Evolutionary conservation across 2,888 invertebrate species (phyloP).

Genomic region (Elmis aenea): DNA sequence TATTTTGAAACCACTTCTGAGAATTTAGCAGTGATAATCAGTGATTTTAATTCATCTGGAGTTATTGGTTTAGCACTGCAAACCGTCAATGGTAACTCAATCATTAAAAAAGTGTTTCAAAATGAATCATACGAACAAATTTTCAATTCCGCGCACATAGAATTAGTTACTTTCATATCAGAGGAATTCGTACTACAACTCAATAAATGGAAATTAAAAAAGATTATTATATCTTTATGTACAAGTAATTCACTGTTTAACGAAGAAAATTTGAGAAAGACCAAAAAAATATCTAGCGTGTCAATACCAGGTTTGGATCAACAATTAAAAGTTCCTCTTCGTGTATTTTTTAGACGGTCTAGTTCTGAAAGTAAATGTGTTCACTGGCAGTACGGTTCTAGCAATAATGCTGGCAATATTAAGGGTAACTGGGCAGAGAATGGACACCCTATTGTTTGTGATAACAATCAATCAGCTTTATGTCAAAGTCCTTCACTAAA

Average conservation of each 20-base stretch:
- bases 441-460: conserved; percentile 14
- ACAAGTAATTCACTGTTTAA: conserved; percentile 19
- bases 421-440: conserved; percentile 11
- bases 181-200: conserved; percentile 16
- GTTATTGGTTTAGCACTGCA: background rate
- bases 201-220: too few relatives aligned
- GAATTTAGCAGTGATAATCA: background rate
- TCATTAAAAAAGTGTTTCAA: too few relatives aligned
- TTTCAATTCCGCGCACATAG: too few relatives aligned
- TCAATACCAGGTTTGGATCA: conserved; percentile 52
- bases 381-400: conserved; percentile 47
- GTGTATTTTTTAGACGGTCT: conserved; percentile 51
- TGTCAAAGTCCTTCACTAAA: too few relatives aligned
- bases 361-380: too few relatives aligned
- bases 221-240: conserved; percentile 11
- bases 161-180: conserved; percentile 22
- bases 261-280: conserved; percentile 32
- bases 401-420: conserved; percentile 46
- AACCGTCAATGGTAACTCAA: background rate
- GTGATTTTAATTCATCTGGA: background rate
- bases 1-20: background rate
- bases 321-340: conserved; percentile 49
- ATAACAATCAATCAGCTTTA: conserved; percentile 31
- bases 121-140: too few relatives aligned
- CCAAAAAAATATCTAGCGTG: conserved; percentile 53